Evolutionary conservation across 2,113 vertebrate species (phyloP), one percentile per base, ranked within the genome.

Genomic region (Bubo blakistoni): DNA sequence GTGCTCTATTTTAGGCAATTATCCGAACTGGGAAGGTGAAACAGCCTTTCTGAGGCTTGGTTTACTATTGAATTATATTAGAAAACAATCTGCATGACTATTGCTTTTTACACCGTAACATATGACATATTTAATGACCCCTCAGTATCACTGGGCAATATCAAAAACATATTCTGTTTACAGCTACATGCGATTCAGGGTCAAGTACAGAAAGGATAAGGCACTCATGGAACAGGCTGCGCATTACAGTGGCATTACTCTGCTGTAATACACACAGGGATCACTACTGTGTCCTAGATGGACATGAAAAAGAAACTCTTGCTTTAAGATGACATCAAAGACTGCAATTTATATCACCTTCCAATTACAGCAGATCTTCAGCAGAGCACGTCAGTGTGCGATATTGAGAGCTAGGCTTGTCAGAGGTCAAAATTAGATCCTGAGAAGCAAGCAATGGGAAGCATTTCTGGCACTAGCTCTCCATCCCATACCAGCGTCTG

Each of bases 341-440:
- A 6, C n/a, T 34, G 47, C 32, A 42, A 27, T 40, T 76, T 42
- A 10, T 47, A 27, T 44, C 52, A 38, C 16, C 80, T 84, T 54
- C 47, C 77, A 91, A n/a, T 34, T 32, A 13, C 46, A 78, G 83
- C 51, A 70, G 59, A 40, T 62, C 80, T 62, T 73, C 9, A 8
- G 82, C 86, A 84, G 84, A 84, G 84, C 29, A 6, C 1, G 10
- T 44, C 69, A 61, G 79, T 1, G 10, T 51, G 83, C 2, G 49
- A 79, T 59, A 95, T 1, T 34, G 69, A 86, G 70, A 85, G 47
- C 84, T 14, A 20, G 47, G 52, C 86, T 78, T 79, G 84, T 84
- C 93, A 94, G 61, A 72, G 49, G 70, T 82, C 94, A 96, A 89
- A 96, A 96, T 96, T 96, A 96, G 96, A 55, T 92, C 86, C 77